These are phyloP conservation scores for Cuculus canorus DNA, from an alignment of 2,797 vertebrate species.

Conservation along the genomic window DNA sequence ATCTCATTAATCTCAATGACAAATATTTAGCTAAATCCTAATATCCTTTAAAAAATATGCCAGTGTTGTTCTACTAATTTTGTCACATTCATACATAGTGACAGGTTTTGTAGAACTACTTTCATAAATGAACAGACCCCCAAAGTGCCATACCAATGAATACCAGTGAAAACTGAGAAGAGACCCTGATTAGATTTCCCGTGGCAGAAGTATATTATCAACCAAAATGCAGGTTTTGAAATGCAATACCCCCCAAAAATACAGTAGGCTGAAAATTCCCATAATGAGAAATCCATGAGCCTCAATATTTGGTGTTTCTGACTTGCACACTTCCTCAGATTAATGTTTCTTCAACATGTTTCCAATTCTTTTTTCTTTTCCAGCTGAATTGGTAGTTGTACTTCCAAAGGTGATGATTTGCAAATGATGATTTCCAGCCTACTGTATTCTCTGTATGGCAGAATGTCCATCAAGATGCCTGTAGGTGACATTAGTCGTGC, in stretches of 20 bases:
- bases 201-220: slow-evolving; percentile 17
- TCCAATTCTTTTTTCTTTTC: slow-evolving; percentile 1
- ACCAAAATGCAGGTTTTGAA: slow-evolving; percentile 34
- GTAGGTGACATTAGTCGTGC: slow-evolving; percentile 64
- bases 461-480: slow-evolving; percentile 67
- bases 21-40: neutral
- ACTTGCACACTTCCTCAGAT: slow-evolving; percentile 54
- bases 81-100: neutral
- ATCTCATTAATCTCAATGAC: neutral
- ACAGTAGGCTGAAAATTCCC: slow-evolving; percentile 35
- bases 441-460: slow-evolving; percentile 41
- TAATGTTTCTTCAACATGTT: slow-evolving; percentile 72
- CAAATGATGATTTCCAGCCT: slow-evolving; percentile 71
- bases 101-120: neutral
- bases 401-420: slow-evolving; percentile 71
- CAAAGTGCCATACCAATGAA: neutral
- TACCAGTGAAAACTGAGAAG: neutral
- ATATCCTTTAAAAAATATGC: slow-evolving; percentile 7
- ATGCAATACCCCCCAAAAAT: slow-evolving; percentile 24
- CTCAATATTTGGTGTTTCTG: slow-evolving; percentile 54
- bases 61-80: neutral
- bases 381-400: slow-evolving; percentile 43
- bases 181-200: slow-evolving; percentile 24
- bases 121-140: neutral
- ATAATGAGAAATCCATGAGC: slow-evolving; percentile 60